Conservation (phyloP, 2,797 vertebrate species). For the Pantherophis vulpinus region DNA sequence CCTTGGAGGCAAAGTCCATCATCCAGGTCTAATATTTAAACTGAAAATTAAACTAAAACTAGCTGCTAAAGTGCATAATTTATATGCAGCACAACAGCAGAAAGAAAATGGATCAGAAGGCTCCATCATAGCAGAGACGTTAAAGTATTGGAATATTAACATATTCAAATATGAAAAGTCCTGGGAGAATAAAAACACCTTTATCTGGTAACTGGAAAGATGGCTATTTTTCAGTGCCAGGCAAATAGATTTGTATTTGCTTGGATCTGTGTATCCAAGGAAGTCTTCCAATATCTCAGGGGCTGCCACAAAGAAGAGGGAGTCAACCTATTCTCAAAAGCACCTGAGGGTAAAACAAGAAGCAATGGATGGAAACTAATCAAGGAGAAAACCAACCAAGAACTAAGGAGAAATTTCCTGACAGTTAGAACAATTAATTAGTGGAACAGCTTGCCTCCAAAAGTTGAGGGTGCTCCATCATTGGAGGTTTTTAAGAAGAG, state of each 20-base stretch:
- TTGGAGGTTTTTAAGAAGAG: background rate
- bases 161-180: background rate
- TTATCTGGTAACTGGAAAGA: background rate
- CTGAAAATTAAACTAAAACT: background rate
- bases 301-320: background rate
- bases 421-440: background rate
- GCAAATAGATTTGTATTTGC: background rate
- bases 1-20: background rate
- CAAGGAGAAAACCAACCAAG: background rate
- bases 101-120: background rate
- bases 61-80: background rate
- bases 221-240: background rate
- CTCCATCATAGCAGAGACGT: background rate
- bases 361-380: background rate
- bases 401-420: background rate
- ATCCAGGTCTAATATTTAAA: background rate
- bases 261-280: background rate
- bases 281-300: background rate
- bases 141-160: background rate
- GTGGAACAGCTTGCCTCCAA: background rate
- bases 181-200: background rate
- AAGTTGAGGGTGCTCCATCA: background rate
- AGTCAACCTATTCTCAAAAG: background rate
- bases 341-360: background rate
- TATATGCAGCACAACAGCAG: background rate